These are phyloP conservation scores for Limnephilus marmoratus DNA, from an alignment of 2,888 invertebrate genomes.

Conservation along the genomic window DNA sequence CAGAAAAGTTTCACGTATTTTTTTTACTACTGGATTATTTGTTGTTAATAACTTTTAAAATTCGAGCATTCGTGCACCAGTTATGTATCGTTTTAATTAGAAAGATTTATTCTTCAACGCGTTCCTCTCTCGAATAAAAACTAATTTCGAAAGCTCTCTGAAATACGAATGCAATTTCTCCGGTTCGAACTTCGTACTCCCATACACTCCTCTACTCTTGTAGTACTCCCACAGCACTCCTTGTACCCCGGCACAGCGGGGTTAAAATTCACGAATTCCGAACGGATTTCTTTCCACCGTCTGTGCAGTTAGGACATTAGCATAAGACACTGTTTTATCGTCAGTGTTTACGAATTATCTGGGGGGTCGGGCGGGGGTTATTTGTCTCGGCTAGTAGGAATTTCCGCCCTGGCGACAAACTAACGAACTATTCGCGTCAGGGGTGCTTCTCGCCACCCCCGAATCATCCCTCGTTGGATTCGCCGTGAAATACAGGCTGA, in stretches of 20 bases:
- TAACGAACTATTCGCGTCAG: constrained; percentile 57
- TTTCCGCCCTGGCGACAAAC: constrained; percentile 63
- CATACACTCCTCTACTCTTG: background rate
- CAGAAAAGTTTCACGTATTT: too few relatives aligned
- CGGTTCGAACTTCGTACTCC: background rate
- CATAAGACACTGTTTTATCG: constrained; percentile 49
- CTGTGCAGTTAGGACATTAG: constrained; percentile 44
- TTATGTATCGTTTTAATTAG: background rate
- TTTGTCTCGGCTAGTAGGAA: constrained; percentile 64
- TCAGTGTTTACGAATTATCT: constrained; percentile 57
- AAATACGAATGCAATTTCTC: background rate
- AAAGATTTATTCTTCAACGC: background rate
- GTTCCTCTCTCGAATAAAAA: background rate
- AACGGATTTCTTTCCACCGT: constrained; percentile 40
- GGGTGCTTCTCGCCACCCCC: constrained; percentile 47
- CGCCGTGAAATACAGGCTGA: constrained; percentile 15
- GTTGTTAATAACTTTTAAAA: background rate
- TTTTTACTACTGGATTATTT: too few relatives aligned
- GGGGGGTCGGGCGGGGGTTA: constrained; percentile 52
- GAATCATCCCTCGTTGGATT: constrained; percentile 26
- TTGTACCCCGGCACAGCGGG: background rate
- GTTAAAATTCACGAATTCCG: constrained; percentile 26
- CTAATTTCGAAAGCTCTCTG: background rate
- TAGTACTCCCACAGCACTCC: background rate
- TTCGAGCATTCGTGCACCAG: background rate